Base-by-base conservation (phyloP, 2,113 vertebrate species). In the Chlamydotis undulata region DNA sequence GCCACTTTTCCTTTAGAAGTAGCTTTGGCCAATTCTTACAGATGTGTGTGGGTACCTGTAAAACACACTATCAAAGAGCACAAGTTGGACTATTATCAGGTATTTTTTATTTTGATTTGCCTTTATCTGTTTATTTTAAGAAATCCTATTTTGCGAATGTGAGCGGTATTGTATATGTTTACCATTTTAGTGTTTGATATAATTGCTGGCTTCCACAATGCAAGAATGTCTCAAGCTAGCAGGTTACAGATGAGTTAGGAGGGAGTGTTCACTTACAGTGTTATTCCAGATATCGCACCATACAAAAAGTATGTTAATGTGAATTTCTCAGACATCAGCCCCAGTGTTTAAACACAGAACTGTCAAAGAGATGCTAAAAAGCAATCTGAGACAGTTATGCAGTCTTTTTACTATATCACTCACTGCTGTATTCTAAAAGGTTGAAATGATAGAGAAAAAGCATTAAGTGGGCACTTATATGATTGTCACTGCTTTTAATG, bases 291-390 rank as follows among this genome's bases (percentile, higher is more conserved):
- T 93, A 23, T 23, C 19, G 63, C 26, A 31, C 91, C 71, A 11
- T 33, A 75, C 88, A 89, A 17, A 90, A 87, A 88, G 82, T 83
- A 97, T 95, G 97, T 94, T 97, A 87, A 82, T 79, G 92, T 59
- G 90, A 83, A 26, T 95, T 97, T 97, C 87, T 84, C 93, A 97
- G 97, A 96, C 95, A 74, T 52, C 87, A 77, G 77, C 90, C 70
- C 68, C 77, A 93, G 91, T 96, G 95, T 97, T 97, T 95, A 97
- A 97, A 97, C 95, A 97, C 95, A 88, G 95, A 96, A 94, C 95
- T 97, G 97, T 97, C 97, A 97, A 90, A 93, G 97, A 95, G 50
- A 95, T 78, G 68, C 94, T 97, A 78, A 96, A 97, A 97, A 87
- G 97, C 97, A 96, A 94, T 97, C 97, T 94, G 96, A 96, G 97